Evolutionary conservation across 2,797 vertebrate genomes (phyloP).

Genomic region (Protonibea diacanthus): DNA sequence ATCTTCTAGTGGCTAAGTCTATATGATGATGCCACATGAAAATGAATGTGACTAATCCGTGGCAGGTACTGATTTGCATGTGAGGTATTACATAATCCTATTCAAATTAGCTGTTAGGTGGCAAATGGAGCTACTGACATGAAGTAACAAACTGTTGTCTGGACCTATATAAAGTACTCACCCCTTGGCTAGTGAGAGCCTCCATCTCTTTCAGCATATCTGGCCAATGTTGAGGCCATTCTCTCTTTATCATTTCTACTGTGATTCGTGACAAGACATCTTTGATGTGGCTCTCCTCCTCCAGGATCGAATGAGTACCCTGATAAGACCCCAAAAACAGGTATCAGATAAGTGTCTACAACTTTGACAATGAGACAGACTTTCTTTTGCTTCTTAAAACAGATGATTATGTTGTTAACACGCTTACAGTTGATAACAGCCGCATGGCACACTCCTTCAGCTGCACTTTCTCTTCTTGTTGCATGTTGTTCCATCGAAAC

Average conservation of each 20-base stretch:
- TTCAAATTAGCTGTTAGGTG: conserved; percentile 5
- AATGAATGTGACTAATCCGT: conserved; percentile 22
- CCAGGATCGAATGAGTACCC: conserved; percentile 93
- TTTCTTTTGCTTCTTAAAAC: background rate
- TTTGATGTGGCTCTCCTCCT: conserved; percentile 97
- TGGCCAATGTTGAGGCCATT: conserved; percentile 99
- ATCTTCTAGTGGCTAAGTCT: background rate
- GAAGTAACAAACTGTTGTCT: background rate
- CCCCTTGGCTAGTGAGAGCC: conserved; percentile 91
- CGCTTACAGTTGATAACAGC: conserved; percentile 91
- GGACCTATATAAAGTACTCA: conserved; percentile 70
- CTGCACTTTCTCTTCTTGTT: conserved; percentile 92
- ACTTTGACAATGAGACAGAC: background rate
- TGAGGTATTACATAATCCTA: conserved; percentile 19
- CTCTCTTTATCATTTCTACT: conserved; percentile 98
- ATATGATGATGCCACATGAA: conserved; percentile 3
- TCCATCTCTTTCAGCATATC: conserved; percentile 97
- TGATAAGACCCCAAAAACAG: conserved; percentile 60
- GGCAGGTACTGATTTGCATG: conserved; percentile 47
- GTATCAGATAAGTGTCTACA: background rate
- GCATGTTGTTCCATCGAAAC: conserved; percentile 97
- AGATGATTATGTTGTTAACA: background rate
- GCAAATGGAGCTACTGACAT: conserved; percentile 1
- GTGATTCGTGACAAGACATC: conserved; percentile 95
- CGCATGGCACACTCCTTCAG: conserved; percentile 96